These are phyloP conservation scores for Philypnodon macrostomus DNA, from an alignment of 2,797 vertebrate genomes.

Conservation along the genomic window DNA sequence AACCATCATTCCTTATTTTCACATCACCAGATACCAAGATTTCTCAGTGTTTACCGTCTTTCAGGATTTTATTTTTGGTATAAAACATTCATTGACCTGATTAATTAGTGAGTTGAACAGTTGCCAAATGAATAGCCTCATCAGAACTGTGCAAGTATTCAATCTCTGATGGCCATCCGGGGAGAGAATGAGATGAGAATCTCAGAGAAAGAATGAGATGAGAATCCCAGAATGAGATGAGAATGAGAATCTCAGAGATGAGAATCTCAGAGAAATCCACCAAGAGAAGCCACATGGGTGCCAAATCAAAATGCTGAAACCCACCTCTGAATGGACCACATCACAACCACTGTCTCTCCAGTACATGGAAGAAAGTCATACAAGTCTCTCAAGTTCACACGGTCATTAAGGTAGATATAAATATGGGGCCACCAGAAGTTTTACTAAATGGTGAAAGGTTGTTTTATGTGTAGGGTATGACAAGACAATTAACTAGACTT, in stretches of 20 bases:
- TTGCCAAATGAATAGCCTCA: constrained; percentile 17
- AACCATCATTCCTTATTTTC: constrained; percentile 12
- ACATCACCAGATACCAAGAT: constrained; percentile 5
- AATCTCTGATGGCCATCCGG: too few relatives aligned
- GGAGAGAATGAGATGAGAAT: too few relatives aligned
- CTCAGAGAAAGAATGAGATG: too few relatives aligned
- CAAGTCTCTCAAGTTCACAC: constrained; percentile 27
- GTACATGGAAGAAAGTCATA: constrained; percentile 59
- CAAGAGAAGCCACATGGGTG: constrained; percentile 7
- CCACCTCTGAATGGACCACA: constrained; percentile 27
- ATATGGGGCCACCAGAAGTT: too few relatives aligned
- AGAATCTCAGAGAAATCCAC: too few relatives aligned
- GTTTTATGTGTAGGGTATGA: too few relatives aligned
- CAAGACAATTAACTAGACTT: too few relatives aligned
- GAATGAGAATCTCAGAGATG: too few relatives aligned
- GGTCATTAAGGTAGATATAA: too few relatives aligned
- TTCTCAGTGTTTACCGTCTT: constrained; percentile 16
- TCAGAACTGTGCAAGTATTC: background rate
- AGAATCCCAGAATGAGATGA: too few relatives aligned
- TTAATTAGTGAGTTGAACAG: constrained; percentile 22
- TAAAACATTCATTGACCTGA: constrained; percentile 16
- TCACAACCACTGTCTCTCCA: constrained; percentile 33
- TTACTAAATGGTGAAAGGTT: too few relatives aligned
- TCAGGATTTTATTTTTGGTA: background rate
- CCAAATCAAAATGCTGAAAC: constrained; percentile 37